phyloP scores from a whole-genome alignment of 1,140 invertebrate genomes.

The Bombus superbus region DNA sequence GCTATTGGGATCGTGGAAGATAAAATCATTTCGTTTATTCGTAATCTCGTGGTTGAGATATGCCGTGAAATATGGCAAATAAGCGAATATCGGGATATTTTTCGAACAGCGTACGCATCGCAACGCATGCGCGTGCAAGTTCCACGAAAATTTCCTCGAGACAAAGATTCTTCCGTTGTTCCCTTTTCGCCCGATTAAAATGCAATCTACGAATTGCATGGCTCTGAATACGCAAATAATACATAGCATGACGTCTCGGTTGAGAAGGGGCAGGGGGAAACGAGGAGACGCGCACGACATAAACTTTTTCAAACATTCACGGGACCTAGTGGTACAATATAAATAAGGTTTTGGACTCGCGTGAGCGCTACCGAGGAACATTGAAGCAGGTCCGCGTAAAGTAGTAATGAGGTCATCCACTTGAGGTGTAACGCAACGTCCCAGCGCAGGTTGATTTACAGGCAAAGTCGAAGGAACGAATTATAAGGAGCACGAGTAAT shows the following conservation, averaged over 20 bases:
- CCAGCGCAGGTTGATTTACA: slow-evolving; percentile 34
- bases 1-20: too few species aligned
- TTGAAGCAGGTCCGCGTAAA: slow-evolving; percentile 20
- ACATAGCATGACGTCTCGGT: background rate
- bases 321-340: slow-evolving; percentile 27
- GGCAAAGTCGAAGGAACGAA: background rate
- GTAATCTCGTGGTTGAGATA: too few species aligned
- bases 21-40: too few species aligned
- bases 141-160: background rate
- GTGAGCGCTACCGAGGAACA: slow-evolving; percentile 10
- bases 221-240: slow-evolving; percentile 22
- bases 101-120: background rate
- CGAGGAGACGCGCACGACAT: slow-evolving; percentile 1
- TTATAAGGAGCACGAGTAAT: background rate
- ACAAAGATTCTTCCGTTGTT: too few species aligned
- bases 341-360: slow-evolving; percentile 45
- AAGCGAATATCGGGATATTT: background rate
- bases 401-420: slow-evolving; percentile 49
- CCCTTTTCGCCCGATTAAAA: slow-evolving; percentile 12
- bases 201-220: slow-evolving; percentile 28
- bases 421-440: slow-evolving; percentile 36
- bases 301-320: slow-evolving; percentile 49
- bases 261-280: background rate
- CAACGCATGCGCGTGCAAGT: too few species aligned
- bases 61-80: too few species aligned